A percentile compares a stretch with the other conserved stretches of the same genome.
phyloP scores from a whole-genome alignment of 2,113 vertebrate species.

The Emydura subglobosa region DNA sequence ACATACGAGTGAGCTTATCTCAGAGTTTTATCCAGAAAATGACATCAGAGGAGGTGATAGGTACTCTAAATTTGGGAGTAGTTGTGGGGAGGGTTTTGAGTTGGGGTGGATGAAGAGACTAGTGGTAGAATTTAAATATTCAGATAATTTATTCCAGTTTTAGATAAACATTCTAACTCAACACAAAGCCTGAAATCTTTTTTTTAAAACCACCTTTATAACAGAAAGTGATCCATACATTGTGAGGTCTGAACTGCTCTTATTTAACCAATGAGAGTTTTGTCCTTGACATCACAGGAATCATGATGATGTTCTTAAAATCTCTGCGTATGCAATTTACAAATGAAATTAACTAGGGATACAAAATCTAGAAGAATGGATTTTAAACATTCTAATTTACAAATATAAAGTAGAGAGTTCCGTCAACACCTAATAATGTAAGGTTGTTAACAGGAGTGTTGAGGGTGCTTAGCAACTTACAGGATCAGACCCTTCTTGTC shows the following conservation, averaged over 20 bases:
- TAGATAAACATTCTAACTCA: not conserved
- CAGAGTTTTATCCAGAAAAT: not conserved
- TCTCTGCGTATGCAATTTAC: not conserved
- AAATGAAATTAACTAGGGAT: not conserved
- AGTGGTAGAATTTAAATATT: too few relatives aligned
- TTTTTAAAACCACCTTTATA: not conserved
- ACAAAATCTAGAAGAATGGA: not conserved
- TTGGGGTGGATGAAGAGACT: too few relatives aligned
- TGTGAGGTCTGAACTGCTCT: not conserved
- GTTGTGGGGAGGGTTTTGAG: too few relatives aligned
- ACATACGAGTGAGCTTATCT: not conserved
- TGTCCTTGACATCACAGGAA: not conserved
- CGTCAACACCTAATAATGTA: too few relatives aligned
- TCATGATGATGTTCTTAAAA: not conserved
- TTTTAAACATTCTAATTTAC: not conserved
- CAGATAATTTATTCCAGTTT: too few relatives aligned
- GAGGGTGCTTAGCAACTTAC: too few relatives aligned
- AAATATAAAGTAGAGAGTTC: not conserved
- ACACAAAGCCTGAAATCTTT: not conserved
- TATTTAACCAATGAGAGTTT: not conserved
- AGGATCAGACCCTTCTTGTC: too few relatives aligned
- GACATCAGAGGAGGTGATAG: fast-evolving
- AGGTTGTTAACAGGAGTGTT: too few relatives aligned
- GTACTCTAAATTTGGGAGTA: not conserved
- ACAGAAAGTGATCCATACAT: fast-evolving